These are phyloP conservation scores for Tachina lurida DNA, from an alignment of 2,888 invertebrate genomes.

Conservation along the genomic window DNA sequence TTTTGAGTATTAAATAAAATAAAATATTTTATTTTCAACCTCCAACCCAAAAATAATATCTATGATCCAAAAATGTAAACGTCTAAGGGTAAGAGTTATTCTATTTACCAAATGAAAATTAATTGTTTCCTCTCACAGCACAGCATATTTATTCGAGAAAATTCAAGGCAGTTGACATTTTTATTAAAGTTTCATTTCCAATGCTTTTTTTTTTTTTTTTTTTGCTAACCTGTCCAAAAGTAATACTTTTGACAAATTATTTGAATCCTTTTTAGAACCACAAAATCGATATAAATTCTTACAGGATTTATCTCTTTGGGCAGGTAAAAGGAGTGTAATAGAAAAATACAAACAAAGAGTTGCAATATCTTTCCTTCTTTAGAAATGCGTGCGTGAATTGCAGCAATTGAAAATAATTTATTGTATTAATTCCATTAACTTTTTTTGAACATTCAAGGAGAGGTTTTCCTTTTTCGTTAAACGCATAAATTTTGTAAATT, in stretches of 20 bases:
- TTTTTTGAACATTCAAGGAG: neutral
- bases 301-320: neutral
- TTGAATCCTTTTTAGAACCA: neutral
- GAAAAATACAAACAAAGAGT: neutral
- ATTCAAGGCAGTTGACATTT: constrained; percentile 19
- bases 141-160: neutral
- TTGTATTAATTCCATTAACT: constrained; percentile 8
- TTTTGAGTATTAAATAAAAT: no score
- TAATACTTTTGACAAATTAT: constrained; percentile 21
- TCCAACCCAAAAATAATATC: no score
- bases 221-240: neutral
- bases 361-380: neutral
- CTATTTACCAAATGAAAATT: no score
- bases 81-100: no score
- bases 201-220: neutral
- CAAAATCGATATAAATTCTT: constrained; percentile 28
- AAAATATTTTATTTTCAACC: no score
- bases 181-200: constrained; percentile 22
- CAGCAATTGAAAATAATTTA: constrained; percentile 8
- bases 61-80: no score
- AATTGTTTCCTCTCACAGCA: no score
- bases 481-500: constrained; percentile 61
- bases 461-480: neutral
- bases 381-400: constrained; percentile 32
- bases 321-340: neutral